Evolutionary conservation across 2,113 vertebrate species (phyloP).

Genomic region (Meleagris gallopavo): DNA sequence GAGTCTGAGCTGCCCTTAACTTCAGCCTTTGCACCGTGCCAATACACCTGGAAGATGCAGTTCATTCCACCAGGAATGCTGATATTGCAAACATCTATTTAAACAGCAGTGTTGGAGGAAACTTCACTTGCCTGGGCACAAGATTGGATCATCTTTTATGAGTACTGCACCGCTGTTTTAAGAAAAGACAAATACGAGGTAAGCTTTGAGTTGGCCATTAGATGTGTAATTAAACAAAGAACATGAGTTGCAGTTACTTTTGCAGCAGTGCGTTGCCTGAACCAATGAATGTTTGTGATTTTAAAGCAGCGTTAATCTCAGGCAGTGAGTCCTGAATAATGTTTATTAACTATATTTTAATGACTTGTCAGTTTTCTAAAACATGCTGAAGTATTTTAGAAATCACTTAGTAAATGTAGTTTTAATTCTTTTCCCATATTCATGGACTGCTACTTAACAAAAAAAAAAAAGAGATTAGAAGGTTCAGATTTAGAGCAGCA

Average conservation of each 20-base stretch:
- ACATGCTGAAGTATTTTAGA: constrained; percentile 74
- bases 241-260: not conserved
- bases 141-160: not conserved
- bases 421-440: constrained; percentile 73
- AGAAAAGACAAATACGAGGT: rapidly evolving
- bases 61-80: not conserved
- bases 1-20: not conserved
- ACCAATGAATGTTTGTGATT: constrained; percentile 27
- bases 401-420: constrained; percentile 73
- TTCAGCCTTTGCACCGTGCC: not conserved
- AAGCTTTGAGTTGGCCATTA: not conserved
- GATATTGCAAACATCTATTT: not conserved
- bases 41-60: not conserved
- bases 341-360: constrained; percentile 78
- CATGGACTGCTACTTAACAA: constrained; percentile 55
- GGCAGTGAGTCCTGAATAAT: constrained; percentile 73
- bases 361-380: constrained; percentile 70
- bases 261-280: not conserved
- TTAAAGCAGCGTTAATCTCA: constrained; percentile 62
- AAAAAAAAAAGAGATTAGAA: constrained; percentile 57
- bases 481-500: constrained; percentile 75
- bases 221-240: not conserved
- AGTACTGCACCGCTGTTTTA: not conserved
- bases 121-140: not conserved
- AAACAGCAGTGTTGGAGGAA: not conserved